These are phyloP conservation scores for Neodiprion lecontei DNA, from an alignment of 1,140 invertebrate species.

Conservation along the genomic window DNA sequence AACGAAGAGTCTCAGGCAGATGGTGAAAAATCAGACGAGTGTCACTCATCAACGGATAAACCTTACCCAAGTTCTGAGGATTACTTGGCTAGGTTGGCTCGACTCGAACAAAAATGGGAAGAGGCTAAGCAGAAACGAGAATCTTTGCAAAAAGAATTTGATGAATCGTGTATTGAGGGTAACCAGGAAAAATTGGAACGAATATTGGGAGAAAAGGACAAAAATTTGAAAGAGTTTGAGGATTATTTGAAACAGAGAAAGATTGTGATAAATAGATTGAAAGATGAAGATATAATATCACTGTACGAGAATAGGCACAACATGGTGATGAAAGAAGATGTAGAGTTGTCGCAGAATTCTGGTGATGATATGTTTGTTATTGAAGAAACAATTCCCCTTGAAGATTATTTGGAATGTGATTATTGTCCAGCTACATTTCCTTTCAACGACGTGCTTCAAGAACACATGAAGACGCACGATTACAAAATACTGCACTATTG, in stretches of 20 bases:
- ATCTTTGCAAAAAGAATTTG: constrained; percentile 32
- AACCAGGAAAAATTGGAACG: constrained; percentile 40
- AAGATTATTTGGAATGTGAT: constrained; percentile 49
- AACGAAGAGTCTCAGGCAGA: constrained; percentile 30
- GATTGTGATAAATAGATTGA: constrained; percentile 52
- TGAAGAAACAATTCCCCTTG: constrained; percentile 26
- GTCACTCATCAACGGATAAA: constrained; percentile 13
- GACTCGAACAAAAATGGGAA: constrained; percentile 41
- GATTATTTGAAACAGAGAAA: constrained; percentile 56
- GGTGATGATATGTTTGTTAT: background rate
- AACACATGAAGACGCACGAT: constrained; percentile 54
- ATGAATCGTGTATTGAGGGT: constrained; percentile 34
- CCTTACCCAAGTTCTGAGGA: constrained; percentile 32
- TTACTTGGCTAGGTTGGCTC: constrained; percentile 34
- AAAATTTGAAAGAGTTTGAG: constrained; percentile 47
- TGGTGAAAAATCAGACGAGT: background rate
- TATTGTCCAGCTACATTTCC: constrained; percentile 52
- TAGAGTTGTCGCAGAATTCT: background rate
- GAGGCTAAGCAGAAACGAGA: constrained; percentile 39
- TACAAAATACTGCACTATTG: constrained; percentile 54
- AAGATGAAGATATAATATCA: constrained; percentile 52
- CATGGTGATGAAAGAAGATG: constrained; percentile 29
- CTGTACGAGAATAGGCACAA: constrained; percentile 49
- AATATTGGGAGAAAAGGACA: constrained; percentile 40
- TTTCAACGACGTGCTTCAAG: constrained; percentile 45